Evolutionary conservation across 2,113 vertebrate species (phyloP).

Genomic region (Eubucco bourcierii): DNA sequence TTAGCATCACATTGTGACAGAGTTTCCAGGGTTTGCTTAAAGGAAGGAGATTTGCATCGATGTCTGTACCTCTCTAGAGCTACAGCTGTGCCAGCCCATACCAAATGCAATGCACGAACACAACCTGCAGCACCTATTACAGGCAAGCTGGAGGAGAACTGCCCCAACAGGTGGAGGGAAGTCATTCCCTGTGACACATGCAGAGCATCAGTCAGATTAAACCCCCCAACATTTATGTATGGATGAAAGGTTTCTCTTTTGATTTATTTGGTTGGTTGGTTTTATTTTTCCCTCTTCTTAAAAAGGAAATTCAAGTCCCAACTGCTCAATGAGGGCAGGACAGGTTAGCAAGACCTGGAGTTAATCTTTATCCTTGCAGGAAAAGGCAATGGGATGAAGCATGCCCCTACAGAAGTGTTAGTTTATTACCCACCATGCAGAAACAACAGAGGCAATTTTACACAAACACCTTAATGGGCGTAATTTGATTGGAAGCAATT

Average conservation of each 20-base stretch:
- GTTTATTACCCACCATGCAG: conserved; percentile 41
- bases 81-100: background rate
- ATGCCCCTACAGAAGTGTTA: conserved; percentile 43
- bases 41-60: conserved; percentile 32
- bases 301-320: background rate
- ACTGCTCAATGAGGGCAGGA: conserved; percentile 23
- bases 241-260: background rate
- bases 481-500: conserved; percentile 62
- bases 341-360: conserved; percentile 38
- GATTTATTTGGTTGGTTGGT: too few relatives aligned
- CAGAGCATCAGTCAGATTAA: background rate
- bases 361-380: conserved; percentile 35
- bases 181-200: background rate
- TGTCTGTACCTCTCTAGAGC: background rate
- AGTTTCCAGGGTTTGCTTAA: conserved; percentile 17
- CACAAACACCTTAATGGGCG: background rate
- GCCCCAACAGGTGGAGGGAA: background rate
- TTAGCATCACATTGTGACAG: background rate
- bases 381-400: conserved; percentile 17
- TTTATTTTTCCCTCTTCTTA: background rate
- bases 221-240: background rate
- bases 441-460: conserved; percentile 59
- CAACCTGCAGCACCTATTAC: background rate
- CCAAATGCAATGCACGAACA: background rate
- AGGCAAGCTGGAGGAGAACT: background rate